Evolutionary conservation across 2,888 invertebrate genomes (phyloP).

Genomic region (Noctua comes): DNA sequence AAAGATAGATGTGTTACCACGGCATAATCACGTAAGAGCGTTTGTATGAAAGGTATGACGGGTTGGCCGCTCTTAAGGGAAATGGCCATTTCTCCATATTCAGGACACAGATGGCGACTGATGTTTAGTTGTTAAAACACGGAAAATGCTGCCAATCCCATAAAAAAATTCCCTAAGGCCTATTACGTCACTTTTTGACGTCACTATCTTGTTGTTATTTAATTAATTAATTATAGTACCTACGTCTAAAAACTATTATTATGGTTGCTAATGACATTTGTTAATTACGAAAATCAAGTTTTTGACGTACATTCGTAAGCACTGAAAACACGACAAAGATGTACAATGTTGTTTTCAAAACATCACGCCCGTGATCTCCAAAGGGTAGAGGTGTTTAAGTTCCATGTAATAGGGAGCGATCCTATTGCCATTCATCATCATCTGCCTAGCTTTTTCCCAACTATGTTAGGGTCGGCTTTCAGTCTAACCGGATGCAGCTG

Average conservation of each 20-base stretch:
- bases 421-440: background rate
- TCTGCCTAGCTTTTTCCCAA: no score
- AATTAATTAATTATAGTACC: constrained; percentile 5
- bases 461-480: no score
- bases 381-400: background rate
- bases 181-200: constrained; percentile 15
- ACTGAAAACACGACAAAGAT: background rate
- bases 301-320: background rate
- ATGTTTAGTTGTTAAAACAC: background rate
- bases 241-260: background rate
- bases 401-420: background rate
- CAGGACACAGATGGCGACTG: background rate
- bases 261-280: background rate
- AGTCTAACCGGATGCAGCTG: no score
- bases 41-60: no score
- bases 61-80: no score
- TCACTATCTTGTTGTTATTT: background rate
- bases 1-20: no score
- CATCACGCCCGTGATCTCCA: background rate
- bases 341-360: background rate
- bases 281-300: constrained; percentile 1
- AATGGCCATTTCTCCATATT: background rate
- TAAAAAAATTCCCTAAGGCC: background rate
- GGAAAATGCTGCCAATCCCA: background rate
- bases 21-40: no score